Conservation (phyloP, 23 tunicate species). For the Phallusia fumigata region DNA sequence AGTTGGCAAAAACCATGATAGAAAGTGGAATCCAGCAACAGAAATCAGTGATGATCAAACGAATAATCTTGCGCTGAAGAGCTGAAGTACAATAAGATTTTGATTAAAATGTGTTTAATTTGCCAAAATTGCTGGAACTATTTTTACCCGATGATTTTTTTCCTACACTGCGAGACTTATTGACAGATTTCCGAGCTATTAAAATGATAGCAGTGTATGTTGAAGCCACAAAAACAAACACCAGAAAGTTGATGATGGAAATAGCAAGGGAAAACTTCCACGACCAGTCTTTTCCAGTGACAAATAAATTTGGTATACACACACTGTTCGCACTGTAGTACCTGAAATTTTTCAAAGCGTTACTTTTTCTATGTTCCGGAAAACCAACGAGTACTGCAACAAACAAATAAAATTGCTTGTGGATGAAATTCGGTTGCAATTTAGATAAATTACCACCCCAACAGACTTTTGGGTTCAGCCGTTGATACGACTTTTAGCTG, state of each 20-base stretch:
- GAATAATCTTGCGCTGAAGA: slow-evolving; percentile 9
- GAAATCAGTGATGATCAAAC: slow-evolving; percentile 16
- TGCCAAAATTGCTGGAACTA: no score
- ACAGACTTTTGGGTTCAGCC: no score
- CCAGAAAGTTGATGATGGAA: slow-evolving; percentile 56
- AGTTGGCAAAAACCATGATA: slow-evolving; percentile 18
- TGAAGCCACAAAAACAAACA: slow-evolving; percentile 60
- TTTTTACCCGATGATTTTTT: not conserved
- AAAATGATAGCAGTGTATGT: slow-evolving; percentile 32
- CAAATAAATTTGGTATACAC: slow-evolving; percentile 74
- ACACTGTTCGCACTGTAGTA: slow-evolving; percentile 77
- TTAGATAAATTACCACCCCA: no score
- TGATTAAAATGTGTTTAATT: not conserved
- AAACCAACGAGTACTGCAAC: no score
- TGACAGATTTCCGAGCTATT: slow-evolving; percentile 7
- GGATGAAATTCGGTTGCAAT: no score
- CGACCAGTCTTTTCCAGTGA: slow-evolving; percentile 32
- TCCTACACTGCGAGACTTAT: not conserved
- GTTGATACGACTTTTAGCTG: no score
- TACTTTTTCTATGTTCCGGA: no score
- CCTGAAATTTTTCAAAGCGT: slow-evolving; percentile 20
- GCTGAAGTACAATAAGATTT: not conserved
- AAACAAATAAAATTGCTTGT: no score
- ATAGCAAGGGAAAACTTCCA: slow-evolving; percentile 58
- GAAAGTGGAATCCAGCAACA: slow-evolving; percentile 23